A percentile compares a stretch with the other conserved stretches of the same genome.
Conservation (phyloP, 1,140 invertebrate genomes). For the Aricia agestis region DNA sequence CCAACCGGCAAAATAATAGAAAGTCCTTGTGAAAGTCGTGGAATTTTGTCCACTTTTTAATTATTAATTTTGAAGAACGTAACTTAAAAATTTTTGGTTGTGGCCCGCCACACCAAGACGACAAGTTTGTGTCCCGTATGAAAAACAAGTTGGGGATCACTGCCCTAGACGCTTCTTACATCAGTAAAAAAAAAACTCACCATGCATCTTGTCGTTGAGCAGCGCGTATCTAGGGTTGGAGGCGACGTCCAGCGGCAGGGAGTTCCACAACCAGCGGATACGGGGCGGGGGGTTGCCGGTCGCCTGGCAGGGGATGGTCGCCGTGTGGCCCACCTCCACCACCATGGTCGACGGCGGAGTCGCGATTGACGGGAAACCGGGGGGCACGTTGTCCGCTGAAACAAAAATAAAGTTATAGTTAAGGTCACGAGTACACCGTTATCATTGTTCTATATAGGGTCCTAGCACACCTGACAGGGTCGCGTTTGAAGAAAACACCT, state of each 20-base stretch:
- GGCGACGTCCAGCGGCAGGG: constrained; percentile 89
- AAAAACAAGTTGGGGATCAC: too few relatives aligned
- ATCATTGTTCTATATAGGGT: too few relatives aligned
- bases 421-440: background rate
- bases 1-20: too few relatives aligned
- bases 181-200: constrained; percentile 74
- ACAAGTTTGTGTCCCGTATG: too few relatives aligned
- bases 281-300: constrained; percentile 89
- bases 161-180: too few relatives aligned
- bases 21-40: too few relatives aligned
- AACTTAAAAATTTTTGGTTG: too few relatives aligned
- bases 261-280: constrained; percentile 95
- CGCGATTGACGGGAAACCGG: constrained; percentile 93
- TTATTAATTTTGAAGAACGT: too few relatives aligned
- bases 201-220: constrained; percentile 83
- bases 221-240: constrained; percentile 90
- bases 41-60: too few relatives aligned
- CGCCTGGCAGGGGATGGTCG: constrained; percentile 91
- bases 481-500: too few relatives aligned
- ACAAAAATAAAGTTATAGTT: constrained; percentile 43
- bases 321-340: constrained; percentile 95
- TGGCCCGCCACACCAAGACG: too few relatives aligned
- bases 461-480: too few relatives aligned
- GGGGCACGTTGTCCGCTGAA: constrained; percentile 90
- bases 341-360: constrained; percentile 87